A percentile compares a stretch with the other conserved stretches of the same genome.
phyloP scores from a whole-genome alignment of 2,888 invertebrate genomes.

The Heliconius erato region DNA sequence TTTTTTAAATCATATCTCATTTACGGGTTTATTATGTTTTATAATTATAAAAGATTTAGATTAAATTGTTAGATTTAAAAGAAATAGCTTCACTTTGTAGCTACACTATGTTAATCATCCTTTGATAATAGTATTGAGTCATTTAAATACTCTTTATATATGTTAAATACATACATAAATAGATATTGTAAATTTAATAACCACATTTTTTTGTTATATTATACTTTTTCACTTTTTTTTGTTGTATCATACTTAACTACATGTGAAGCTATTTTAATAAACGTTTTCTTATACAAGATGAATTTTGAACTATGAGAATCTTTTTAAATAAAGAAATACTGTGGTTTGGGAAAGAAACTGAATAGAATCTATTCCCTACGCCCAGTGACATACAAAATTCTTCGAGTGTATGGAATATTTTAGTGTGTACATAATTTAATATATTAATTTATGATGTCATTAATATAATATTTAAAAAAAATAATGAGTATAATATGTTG shows the following conservation, averaged over 20 bases:
- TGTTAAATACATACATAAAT: no score
- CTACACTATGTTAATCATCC: no score
- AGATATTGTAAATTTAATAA: no score
- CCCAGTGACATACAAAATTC: background rate
- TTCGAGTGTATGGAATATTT: background rate
- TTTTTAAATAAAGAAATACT: background rate
- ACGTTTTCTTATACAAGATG: background rate
- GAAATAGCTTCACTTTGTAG: background rate
- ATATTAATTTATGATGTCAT: background rate
- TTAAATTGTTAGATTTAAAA: slow-evolving; percentile 6
- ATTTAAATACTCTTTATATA: no score
- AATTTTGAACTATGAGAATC: background rate
- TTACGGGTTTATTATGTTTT: slow-evolving; percentile 24
- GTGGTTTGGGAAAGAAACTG: background rate
- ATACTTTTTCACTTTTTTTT: no score
- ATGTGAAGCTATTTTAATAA: background rate
- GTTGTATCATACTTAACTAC: no score
- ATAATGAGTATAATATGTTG: background rate
- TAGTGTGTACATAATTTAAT: background rate
- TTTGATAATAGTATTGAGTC: no score
- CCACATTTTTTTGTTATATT: no score
- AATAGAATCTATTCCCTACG: background rate
- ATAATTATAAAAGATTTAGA: background rate
- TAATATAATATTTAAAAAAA: background rate
- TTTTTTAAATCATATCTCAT: no score